phyloP scores from a whole-genome alignment of 2,113 vertebrate genomes.

The Triplophysa siluroides region DNA sequence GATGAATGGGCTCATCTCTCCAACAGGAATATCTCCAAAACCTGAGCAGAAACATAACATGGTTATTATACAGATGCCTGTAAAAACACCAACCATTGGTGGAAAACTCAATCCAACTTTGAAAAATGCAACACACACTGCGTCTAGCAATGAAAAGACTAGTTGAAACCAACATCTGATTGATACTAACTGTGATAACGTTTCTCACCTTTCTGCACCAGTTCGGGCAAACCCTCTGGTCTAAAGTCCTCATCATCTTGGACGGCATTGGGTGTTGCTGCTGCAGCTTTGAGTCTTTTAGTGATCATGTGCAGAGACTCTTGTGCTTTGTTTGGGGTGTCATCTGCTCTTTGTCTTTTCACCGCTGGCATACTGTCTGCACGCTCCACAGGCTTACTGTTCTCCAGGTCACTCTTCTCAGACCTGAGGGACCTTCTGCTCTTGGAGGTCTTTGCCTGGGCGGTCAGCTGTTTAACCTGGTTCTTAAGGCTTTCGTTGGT shows the following conservation, averaged over 20 bases:
- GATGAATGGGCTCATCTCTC: constrained; percentile 79
- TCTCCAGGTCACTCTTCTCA: constrained; percentile 50
- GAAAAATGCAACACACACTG: no score
- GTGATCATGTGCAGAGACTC: constrained; percentile 73
- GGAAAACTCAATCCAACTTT: neutral
- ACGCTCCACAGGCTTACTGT: constrained; percentile 52
- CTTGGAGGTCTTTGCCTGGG: constrained; percentile 57
- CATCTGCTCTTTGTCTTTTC: constrained; percentile 69
- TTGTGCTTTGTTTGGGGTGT: constrained; percentile 62
- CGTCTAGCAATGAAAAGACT: no score
- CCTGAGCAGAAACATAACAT: constrained; percentile 64
- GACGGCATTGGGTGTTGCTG: constrained; percentile 51
- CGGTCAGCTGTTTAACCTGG: constrained; percentile 72
- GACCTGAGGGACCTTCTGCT: constrained; percentile 34
- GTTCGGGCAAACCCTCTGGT: constrained; percentile 83
- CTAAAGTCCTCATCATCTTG: constrained; percentile 62
- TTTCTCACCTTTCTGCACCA: constrained; percentile 81
- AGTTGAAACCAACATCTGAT: neutral
- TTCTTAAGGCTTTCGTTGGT: constrained; percentile 79
- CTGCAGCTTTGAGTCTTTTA: constrained; percentile 64
- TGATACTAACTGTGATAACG: neutral
- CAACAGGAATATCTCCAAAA: constrained; percentile 81
- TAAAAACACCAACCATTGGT: neutral
- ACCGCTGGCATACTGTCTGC: constrained; percentile 57
- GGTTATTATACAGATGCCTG: neutral